These are phyloP conservation scores for Florisuga fusca DNA, from an alignment of 2,797 vertebrate species.

Conservation along the genomic window DNA sequence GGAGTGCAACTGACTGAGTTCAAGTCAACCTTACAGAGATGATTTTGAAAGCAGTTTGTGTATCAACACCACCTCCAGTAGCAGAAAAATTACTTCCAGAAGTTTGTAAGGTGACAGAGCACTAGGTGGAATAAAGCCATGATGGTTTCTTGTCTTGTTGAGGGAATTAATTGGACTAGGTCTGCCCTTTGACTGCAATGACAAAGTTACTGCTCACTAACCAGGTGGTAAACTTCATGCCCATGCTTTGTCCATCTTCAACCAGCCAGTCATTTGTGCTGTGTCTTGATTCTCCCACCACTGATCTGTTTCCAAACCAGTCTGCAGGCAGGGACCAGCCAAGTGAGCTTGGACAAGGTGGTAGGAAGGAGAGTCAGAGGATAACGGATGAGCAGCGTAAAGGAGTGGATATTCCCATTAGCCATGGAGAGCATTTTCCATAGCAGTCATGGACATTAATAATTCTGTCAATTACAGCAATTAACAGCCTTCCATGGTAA, in stretches of 20 bases:
- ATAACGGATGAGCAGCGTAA: background rate
- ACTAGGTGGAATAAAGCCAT: background rate
- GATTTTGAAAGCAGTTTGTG: background rate
- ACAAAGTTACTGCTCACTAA: background rate
- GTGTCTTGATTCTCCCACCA: background rate
- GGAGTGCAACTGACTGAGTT: background rate
- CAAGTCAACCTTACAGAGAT: background rate
- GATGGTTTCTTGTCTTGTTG: background rate
- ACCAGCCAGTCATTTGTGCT: accelerated
- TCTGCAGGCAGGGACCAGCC: background rate
- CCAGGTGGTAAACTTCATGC: background rate
- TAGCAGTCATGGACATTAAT: constrained; percentile 26
- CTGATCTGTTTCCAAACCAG: background rate
- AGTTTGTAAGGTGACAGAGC: background rate
- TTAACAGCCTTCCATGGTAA: constrained; percentile 25
- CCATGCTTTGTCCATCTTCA: background rate
- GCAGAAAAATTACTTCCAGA: background rate
- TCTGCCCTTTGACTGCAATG: accelerated
- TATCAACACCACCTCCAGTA: background rate
- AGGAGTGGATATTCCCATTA: background rate
- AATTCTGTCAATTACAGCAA: constrained; percentile 23
- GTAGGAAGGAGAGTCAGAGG: background rate
- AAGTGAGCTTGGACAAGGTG: background rate
- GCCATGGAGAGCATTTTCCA: background rate
- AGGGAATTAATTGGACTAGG: background rate